phyloP scores from a whole-genome alignment of 2,113 vertebrate species.

The Jaculus jaculus region DNA sequence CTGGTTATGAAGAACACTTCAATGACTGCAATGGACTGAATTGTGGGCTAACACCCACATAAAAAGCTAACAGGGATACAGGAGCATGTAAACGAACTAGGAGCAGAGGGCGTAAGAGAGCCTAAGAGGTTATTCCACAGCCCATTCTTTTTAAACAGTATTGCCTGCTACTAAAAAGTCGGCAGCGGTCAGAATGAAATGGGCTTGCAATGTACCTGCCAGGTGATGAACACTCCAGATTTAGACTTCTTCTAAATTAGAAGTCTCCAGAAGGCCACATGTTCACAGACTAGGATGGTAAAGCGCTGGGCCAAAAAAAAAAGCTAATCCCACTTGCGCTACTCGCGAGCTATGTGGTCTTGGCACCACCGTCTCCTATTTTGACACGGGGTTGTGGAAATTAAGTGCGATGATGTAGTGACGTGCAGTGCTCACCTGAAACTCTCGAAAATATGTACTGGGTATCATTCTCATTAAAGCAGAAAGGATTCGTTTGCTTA shows the following conservation, averaged over 20 bases:
- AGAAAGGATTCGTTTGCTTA: neutral
- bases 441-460: neutral
- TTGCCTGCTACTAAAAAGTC: neutral
- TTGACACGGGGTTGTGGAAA: neutral
- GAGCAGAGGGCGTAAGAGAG: neutral
- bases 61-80: conserved; percentile 42
- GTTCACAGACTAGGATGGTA: neutral
- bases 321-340: neutral
- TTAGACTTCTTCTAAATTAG: neutral
- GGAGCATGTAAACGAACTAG: conserved; percentile 32
- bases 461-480: neutral
- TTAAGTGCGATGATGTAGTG: neutral
- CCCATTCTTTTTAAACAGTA: neutral
- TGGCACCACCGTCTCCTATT: neutral
- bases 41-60: neutral
- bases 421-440: neutral
- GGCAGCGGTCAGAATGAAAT: conserved; percentile 25
- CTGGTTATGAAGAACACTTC: neutral
- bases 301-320: neutral
- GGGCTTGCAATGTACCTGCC: neutral
- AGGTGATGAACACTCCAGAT: neutral
- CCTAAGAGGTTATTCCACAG: conserved; percentile 12
- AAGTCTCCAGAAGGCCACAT: neutral
- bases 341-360: neutral
- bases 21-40: neutral